A percentile compares a stretch with the other conserved stretches of the same genome.
Conservation (phyloP, 2,888 invertebrate genomes). For the Trisateles emortualis region DNA sequence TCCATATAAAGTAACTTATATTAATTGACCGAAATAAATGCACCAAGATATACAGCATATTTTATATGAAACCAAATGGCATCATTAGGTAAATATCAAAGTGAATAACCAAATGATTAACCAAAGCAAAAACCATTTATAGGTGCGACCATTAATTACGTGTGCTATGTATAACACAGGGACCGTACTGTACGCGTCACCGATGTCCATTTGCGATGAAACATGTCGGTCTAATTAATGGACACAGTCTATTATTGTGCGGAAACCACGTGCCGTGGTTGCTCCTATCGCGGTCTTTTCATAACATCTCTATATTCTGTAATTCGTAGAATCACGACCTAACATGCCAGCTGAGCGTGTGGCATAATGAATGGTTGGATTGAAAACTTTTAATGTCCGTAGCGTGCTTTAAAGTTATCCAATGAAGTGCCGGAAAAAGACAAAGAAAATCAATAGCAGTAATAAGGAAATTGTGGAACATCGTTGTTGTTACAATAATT, state of each 20-base stretch:
- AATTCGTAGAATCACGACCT: constrained; percentile 12
- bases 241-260: constrained; percentile 73
- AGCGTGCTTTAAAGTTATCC: constrained; percentile 6
- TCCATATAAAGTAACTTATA: no score
- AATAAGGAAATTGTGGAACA: not conserved
- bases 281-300: constrained; percentile 30
- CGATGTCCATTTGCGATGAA: constrained; percentile 78
- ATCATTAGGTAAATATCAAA: not conserved
- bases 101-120: constrained; percentile 13
- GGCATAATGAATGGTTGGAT: constrained; percentile 9
- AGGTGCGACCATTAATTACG: constrained; percentile 42
- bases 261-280: constrained; percentile 57
- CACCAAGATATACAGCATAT: no score
- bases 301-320: constrained; percentile 13
- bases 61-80: not conserved
- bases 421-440: constrained; percentile 6
- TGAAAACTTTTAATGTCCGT: constrained; percentile 7
- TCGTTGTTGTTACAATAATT: not conserved
- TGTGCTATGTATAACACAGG: constrained; percentile 23
- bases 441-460: constrained; percentile 3
- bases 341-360: constrained; percentile 1
- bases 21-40: no score
- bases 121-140: constrained; percentile 36
- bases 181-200: constrained; percentile 59
- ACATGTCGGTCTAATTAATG: constrained; percentile 82